Evolutionary conservation across 2,113 vertebrate species (phyloP), one percentile per base, ranked within the genome.

Genomic region (Cinclus cinclus): DNA sequence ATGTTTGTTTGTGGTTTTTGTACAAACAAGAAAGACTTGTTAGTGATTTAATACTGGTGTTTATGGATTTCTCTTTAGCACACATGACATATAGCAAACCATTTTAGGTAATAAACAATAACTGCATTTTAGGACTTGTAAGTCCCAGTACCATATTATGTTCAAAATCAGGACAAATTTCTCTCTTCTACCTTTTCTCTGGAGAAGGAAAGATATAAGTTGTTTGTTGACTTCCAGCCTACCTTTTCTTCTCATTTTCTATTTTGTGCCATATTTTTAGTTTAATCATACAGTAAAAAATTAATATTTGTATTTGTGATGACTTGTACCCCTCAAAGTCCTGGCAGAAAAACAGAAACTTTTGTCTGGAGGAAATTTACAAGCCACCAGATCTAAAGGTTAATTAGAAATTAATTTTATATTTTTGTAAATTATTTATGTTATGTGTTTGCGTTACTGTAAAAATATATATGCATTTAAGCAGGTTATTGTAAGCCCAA

Each of bases 361-460:
- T 98, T 96, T 94, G 91, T 96, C 67, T 95, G 87, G 71, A 97
- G 50, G n/a, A 95, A 78, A 52, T 93, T 94, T 74, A 81, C 22
- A 95, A 96, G 68, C n/a, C 56, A 95, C 68, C 44, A 95, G 74
- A 95, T 56, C 56, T 95, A 90, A 95, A 96, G 95, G 67, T 97
- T 96, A 97, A 97, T 96, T 97, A 95, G 86, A 98, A 97, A 96
- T 95, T 98, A 97, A 82, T 92, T 94, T 86, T 94, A 82, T 93
- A 81, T 87, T 92, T 83, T 92, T 35, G 58, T 94, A 95, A 95
- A 97, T 93, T 93, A 95, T 95, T 96, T 96, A 81, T 97, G 67
- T 91, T 96, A 94, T 95, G 76, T 87, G 82, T 91, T 91, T 96
- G 76, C 94, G 69, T 94, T 97, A 70, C 77, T 96, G 27, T 95